phyloP scores from a whole-genome alignment of 2,888 invertebrate species.

The Vesta saturnalis region DNA sequence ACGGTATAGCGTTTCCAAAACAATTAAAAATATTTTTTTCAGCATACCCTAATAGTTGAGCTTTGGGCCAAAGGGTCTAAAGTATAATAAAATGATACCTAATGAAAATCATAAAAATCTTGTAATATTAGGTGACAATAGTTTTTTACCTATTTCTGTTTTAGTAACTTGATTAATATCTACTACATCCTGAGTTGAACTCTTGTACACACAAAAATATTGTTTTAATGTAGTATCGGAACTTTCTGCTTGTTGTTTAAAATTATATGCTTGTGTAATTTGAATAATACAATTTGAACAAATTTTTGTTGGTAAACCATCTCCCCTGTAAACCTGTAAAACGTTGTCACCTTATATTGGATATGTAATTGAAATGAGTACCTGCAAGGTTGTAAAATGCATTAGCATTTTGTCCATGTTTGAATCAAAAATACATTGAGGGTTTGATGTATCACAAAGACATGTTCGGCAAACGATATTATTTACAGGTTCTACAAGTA shows the following conservation, averaged over 20 bases:
- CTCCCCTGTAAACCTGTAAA: constrained; percentile 37
- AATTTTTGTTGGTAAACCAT: constrained; percentile 43
- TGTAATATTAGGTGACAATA: background rate
- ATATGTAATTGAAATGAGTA: constrained; percentile 26
- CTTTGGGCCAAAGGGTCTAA: too few relatives aligned
- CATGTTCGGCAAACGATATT: constrained; percentile 51
- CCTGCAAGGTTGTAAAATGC: constrained; percentile 48
- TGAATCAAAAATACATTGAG: constrained; percentile 50
- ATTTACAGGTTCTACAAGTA: constrained; percentile 14
- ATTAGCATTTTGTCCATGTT: constrained; percentile 52
- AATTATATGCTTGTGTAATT: constrained; percentile 41
- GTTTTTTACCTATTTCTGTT: background rate
- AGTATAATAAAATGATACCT: too few relatives aligned
- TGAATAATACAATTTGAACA: constrained; percentile 40
- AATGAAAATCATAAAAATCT: too few relatives aligned
- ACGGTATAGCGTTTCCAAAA: too few relatives aligned
- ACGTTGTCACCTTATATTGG: background rate
- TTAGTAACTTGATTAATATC: background rate
- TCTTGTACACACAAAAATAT: constrained; percentile 9
- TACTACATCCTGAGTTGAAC: background rate
- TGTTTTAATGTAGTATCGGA: constrained; percentile 36
- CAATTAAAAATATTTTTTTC: too few relatives aligned
- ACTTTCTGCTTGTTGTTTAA: constrained; percentile 43
- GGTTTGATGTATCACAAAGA: constrained; percentile 46
- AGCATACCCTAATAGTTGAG: too few relatives aligned